Evolutionary conservation across 2,888 invertebrate genomes (phyloP), one percentile per base, ranked within the genome.

Genomic region (Ommatoiulus sabulosus): DNA sequence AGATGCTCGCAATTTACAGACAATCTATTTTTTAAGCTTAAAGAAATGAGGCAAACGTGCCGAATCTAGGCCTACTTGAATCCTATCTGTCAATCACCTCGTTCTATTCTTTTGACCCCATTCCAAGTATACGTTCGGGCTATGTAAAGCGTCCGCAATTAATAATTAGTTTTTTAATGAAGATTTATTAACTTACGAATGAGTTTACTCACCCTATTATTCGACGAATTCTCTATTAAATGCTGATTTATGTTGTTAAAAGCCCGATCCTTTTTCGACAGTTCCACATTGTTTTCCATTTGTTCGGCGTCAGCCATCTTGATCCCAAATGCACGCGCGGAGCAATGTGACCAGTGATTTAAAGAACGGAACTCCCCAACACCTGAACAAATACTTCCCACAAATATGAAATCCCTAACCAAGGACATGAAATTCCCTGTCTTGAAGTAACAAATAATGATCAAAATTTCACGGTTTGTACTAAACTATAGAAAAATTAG

Each of bases 231-330:
- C 44, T 89, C 88, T 20, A 88, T 85, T 43, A 88, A 57, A 12
- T 88, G 88, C 44, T 88, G 88, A 57, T 86, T 86, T 86, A 52
- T 88, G 86, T n/a, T 86, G 48, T 85, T 86, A 44, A 43, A 44
- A 4, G 88, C 44, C 24, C 89, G 86, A 44, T 88, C 89, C 86
- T 85, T 89, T 57, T 72, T 87, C 35, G 89, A 88, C 63, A 90
- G 88, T 86, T 90, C 89, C 44, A 87, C 88, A 52, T 80, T 87
- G 86, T 90, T 89, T 63, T 90, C 90, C 85, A 88, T 80, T 44
- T 85, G 35, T 43, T 43, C 57, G 88, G 57, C 86, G 63, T 88
- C 88, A 57, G 57, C 88, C 88, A 88, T 88, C 24, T 86, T 86
- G 44, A 20, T 88, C n/a, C 44, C 10, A n/a, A 72, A 24, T 72